Evolutionary conservation across 2,888 invertebrate species (phyloP).

Genomic region (Hymenopus coronatus): DNA sequence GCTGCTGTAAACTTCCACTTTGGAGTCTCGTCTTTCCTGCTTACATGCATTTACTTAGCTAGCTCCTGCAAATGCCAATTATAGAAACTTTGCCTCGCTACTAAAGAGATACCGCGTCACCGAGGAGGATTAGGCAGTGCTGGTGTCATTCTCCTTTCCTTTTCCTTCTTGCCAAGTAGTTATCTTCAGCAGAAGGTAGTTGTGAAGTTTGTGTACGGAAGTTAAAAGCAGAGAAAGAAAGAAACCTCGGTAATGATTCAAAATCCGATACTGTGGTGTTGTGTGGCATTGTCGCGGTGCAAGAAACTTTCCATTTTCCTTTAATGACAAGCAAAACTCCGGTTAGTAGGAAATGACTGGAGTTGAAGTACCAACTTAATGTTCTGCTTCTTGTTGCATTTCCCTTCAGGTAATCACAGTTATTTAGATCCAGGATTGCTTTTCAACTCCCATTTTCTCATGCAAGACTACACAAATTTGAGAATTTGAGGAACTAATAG

Average conservation of each 20-base stretch:
- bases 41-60: too few relatives aligned
- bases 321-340: conserved; percentile 3
- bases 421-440: neutral
- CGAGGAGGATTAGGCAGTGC: neutral
- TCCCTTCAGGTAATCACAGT: neutral
- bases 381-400: neutral
- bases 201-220: neutral
- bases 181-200: neutral
- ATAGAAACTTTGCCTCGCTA: too few relatives aligned
- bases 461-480: neutral
- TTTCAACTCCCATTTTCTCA: neutral
- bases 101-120: too few relatives aligned
- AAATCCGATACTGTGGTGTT: conserved; percentile 9
- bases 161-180: neutral
- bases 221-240: neutral
- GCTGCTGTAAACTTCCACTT: too few relatives aligned
- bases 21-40: too few relatives aligned
- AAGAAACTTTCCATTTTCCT: conserved; percentile 3
- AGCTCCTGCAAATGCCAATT: too few relatives aligned
- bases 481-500: neutral
- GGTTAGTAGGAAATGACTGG: neutral
- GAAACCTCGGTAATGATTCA: conserved; percentile 3
- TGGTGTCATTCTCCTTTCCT: neutral
- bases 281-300: neutral
- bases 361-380: neutral